A percentile compares a stretch with the other conserved stretches of the same genome.
phyloP scores from a whole-genome alignment of 2,888 invertebrate species.

The Ctenicera cuprea region DNA sequence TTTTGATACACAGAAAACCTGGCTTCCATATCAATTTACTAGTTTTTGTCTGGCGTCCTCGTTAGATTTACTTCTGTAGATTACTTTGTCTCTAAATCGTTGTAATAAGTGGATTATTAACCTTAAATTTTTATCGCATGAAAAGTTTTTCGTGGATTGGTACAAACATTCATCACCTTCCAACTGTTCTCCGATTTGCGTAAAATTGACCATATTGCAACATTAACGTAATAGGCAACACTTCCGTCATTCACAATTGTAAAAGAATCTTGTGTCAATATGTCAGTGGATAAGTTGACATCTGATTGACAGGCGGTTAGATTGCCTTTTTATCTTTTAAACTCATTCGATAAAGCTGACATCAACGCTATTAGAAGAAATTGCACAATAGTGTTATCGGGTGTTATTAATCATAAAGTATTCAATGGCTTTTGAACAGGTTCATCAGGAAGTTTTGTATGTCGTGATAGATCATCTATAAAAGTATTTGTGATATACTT shows the following conservation, averaged over 20 bases:
- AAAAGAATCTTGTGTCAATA: conserved; percentile 38
- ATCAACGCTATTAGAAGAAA: conserved; percentile 31
- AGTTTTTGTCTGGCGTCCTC: conserved; percentile 8
- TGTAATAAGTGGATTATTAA: not conserved
- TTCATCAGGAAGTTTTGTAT: no score
- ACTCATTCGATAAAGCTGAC: conserved; percentile 38
- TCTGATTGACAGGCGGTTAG: conserved; percentile 31
- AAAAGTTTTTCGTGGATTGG: no score
- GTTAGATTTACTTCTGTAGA: not conserved
- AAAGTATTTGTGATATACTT: no score
- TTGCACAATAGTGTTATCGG: conserved; percentile 10
- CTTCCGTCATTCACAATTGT: conserved; percentile 26
- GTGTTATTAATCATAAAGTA: conserved; percentile 7
- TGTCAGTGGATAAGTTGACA: conserved; percentile 35
- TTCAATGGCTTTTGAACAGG: not conserved
- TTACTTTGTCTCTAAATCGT: not conserved
- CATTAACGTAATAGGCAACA: conserved; percentile 30
- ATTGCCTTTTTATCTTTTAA: conserved; percentile 43
- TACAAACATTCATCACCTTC: not conserved
- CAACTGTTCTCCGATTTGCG: not conserved
- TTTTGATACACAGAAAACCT: not conserved
- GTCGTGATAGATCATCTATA: no score
- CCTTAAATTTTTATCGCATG: not conserved
- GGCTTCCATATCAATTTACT: conserved; percentile 19
- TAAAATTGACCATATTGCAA: conserved; percentile 8